Conservation (phyloP, 1,140 invertebrate genomes). For the Drosophila lowei region DNA sequence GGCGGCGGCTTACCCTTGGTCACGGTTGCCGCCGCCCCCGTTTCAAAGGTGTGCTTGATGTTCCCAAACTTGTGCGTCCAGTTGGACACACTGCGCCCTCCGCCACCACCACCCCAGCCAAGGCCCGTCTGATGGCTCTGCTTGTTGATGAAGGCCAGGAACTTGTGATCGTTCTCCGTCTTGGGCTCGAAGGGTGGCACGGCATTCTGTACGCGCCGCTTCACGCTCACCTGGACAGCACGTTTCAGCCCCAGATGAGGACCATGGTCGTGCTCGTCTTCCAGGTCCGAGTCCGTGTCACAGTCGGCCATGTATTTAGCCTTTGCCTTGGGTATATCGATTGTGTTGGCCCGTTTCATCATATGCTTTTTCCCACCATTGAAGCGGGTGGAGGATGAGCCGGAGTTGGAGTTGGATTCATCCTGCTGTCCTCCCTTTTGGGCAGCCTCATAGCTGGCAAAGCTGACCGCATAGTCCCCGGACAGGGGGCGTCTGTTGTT, state of each 20-base stretch:
- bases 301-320: slow-evolving; percentile 62
- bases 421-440: slow-evolving; percentile 8
- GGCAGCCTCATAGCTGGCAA: slow-evolving; percentile 47
- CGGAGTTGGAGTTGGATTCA: slow-evolving; percentile 25
- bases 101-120: slow-evolving; percentile 77
- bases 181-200: slow-evolving; percentile 90
- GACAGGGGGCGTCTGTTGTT: slow-evolving; percentile 59
- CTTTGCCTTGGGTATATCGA: slow-evolving; percentile 90
- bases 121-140: slow-evolving; percentile 85
- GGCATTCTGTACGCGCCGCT: slow-evolving; percentile 74
- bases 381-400: slow-evolving; percentile 83
- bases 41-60: slow-evolving; percentile 93
- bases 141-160: slow-evolving; percentile 91
- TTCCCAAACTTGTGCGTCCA: slow-evolving; percentile 93
- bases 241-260: slow-evolving; percentile 84
- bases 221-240: slow-evolving; percentile 85
- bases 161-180: slow-evolving; percentile 93
- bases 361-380: slow-evolving; percentile 87
- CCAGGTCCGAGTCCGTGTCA: slow-evolving; percentile 75
- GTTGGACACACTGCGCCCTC: slow-evolving; percentile 83
- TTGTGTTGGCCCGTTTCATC: slow-evolving; percentile 94
- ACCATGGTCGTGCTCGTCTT: slow-evolving; percentile 77
- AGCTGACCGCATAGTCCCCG: slow-evolving; percentile 72
- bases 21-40: slow-evolving; percentile 57
- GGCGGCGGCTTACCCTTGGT: slow-evolving; percentile 72